Base-by-base conservation (phyloP, 2,797 vertebrate genomes). In the Octomys mimax region DNA sequence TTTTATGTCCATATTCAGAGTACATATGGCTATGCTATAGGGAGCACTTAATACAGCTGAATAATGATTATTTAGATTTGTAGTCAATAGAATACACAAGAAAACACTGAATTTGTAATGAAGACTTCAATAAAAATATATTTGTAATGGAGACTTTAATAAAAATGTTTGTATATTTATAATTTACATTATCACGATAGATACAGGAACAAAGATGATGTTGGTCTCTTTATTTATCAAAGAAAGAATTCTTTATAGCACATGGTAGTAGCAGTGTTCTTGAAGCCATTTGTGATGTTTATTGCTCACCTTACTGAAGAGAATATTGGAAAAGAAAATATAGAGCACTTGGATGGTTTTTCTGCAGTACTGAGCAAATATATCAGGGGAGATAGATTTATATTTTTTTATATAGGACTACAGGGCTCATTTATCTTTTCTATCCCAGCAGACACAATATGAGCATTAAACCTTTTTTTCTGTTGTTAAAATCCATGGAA, bases 281-380 rank as follows among this genome's bases (percentile, higher is more conserved):
- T 87, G 42, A 82, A 86, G 91, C 39, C 62, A 39, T 52, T 71
- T 79, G 64, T 80, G 84, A 46, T 88, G 66, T 89, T 92, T 94
- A 61, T 66, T 68, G 64, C n/a, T 91, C 22, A 62, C 75, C 36
- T 70, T 81, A 77, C 57, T n/a, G 52, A 83, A 83, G 54, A 83
- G 24, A 84, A 91, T 91, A 87, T 64, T 90, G 46, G 77, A 71
- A 86, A 24, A 68, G 54, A 90, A 95, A 92, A 70, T 77, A 89
- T 2, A 79, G 73, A 86, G 6, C 22, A 36, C 16, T 83, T 87
- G 81, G 46, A 86, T 82, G 28, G 28, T n/a, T 89, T 96, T 66
- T 81, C 89, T 92, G 86, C 33, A 77, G 54, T 62, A 95, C 5
- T 90, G 90, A 90, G 11, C 33, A 81, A 92, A 10, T 68, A 78